Base-by-base conservation (phyloP, 2,113 vertebrate genomes). In the Nannospalax galili region DNA sequence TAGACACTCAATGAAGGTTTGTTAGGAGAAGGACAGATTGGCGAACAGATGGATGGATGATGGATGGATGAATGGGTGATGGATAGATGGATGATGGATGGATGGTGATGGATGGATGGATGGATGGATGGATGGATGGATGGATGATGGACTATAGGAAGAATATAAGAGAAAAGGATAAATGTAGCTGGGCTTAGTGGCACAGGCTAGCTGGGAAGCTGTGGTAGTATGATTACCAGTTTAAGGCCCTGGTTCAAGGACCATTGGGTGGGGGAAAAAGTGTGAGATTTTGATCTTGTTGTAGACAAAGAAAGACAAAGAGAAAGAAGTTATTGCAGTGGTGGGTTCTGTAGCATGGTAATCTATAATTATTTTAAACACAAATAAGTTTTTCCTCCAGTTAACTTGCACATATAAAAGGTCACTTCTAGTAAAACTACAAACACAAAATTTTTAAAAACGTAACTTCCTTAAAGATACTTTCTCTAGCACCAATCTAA, bases 321-420 rank as follows among this genome's bases (percentile, higher is more conserved):
- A 67, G 20, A 81, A 58, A 64, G 40, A 75, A 26, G 48, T 42
- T 60, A 89, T 9, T 56, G 26, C 67, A 64, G 79, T 32, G 67
- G 26, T 85, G 28, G 74, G 15, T 72, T 93, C 69, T 84, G 22
- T 14, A 48, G 45, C 24, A 69, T 48, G 24, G 56, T 17, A n/a
- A 62, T 88, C 72, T 69, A 35, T 80, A 89, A 89, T 79, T 70
- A 75, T 62, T 92, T 85, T 89, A 75, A 91, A 56, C 60, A 26
- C 37, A 93, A 75, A 19, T 75, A 75, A 81, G 30, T 45, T 86
- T 94, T 88, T 20, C 15, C 74, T 70, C 56, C 42, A 90, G 40
- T 72, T 65, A 92, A 82, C 42, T 81, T 19, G 48, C 81, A 60
- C 52, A 6, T 52, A 35, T n/a, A 56, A 73, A 78, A 95, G n/a